Evolutionary conservation across 2,113 vertebrate species (phyloP), one percentile per base, ranked within the genome.

Genomic region (Xyliphius kryptos): DNA sequence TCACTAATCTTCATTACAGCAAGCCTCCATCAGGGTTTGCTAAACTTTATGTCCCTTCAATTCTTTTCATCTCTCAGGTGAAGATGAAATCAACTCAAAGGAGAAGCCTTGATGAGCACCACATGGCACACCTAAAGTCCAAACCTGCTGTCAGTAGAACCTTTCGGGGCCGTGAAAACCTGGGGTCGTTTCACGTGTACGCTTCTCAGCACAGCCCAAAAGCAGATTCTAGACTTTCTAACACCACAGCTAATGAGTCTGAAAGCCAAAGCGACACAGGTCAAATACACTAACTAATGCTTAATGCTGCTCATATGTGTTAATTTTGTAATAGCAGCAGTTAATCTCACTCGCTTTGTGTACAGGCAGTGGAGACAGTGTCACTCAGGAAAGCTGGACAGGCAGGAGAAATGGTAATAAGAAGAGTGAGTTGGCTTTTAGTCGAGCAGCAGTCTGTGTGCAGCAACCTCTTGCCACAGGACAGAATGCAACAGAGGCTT

Each of bases 111-210:
- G 83, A 82, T 71, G 88, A 87, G 54, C 66, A 63, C 13, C 56
- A 68, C 57, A 76, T 87, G 59, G 84, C 85, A 4, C 92, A 88
- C 76, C 83, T 92, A 71, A 94, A 92, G 81, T 89, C 89, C 52
- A 92, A 90, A 73, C 82, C 85, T 68, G 86, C 87, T 79, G 82
- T 72, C 80, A 91, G 88, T 68, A 87, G 89, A 72, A 70, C 80
- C 62, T 90, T 89, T 75, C 81, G 82, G 15, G 81, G 88, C 70
- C 88, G 89, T 77, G 91, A 91, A n/a, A n/a, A n/a, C 41, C 73
- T 81, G 21, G 79, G 84, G 74, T 85, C 85, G 55, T 91, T 90
- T 78, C 88, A 91, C 68, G 79, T 91, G 47, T 86, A 88, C 57
- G 77, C 82, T 12, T 78, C 79, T 79, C 89, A 89, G 78, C 76